A percentile compares a stretch with the other conserved stretches of the same genome.
Conservation (phyloP, 2,113 vertebrate species). For the Trichechus manatus region DNA sequence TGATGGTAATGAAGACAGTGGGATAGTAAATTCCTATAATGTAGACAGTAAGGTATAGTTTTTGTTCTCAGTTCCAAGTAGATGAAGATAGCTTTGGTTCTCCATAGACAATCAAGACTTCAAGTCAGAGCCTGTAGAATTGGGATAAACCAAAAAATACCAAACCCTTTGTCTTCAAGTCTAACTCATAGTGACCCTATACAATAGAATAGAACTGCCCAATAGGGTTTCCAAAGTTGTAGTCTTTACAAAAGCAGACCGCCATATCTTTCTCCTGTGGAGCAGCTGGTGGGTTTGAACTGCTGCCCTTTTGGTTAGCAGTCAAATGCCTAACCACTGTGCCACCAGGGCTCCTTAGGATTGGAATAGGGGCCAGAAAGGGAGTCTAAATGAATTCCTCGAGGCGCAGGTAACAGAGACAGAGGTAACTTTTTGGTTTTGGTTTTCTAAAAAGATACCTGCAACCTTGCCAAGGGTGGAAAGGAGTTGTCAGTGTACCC, state of each 20-base stretch:
- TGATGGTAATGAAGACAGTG: not conserved
- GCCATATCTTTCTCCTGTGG: no score
- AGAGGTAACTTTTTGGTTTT: not conserved
- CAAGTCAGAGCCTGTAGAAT: not conserved
- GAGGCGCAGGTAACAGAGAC: not conserved
- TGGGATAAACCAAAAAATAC: not conserved
- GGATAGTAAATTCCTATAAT: not conserved
- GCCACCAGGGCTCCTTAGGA: not conserved
- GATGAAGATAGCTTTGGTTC: not conserved
- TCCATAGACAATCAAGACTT: not conserved
- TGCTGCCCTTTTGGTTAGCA: not conserved
- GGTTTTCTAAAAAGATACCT: not conserved
- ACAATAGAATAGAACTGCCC: no score
- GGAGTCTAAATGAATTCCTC: not conserved
- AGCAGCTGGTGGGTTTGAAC: no score
- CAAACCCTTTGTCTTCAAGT: no score
- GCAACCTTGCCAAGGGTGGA: not conserved
- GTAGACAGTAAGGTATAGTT: not conserved
- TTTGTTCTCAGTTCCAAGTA: not conserved
- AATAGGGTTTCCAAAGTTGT: no score
- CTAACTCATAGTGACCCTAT: no score
- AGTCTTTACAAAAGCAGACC: no score
- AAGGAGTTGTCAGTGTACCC: not conserved
- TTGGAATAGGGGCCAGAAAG: not conserved
- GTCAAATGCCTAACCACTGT: not conserved